Evolutionary conservation across 2,797 vertebrate genomes (phyloP).

Genomic region (Rhabdophis nuchalis): DNA sequence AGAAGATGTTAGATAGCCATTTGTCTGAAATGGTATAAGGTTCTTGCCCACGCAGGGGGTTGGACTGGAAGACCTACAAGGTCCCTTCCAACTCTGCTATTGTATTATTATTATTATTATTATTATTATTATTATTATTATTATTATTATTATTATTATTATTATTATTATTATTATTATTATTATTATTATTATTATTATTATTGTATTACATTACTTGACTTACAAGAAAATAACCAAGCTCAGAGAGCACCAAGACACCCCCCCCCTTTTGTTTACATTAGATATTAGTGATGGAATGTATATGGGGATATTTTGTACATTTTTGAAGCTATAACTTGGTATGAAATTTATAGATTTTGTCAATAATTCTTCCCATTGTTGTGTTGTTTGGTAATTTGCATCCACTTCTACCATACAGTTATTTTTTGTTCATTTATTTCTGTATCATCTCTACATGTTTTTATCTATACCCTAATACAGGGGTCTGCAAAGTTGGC

Average conservation of each 20-base stretch:
- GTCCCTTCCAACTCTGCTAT: too few species aligned
- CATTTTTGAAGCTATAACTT: not conserved
- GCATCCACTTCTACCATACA: not conserved
- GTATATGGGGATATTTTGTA: not conserved
- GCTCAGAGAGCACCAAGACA: not conserved
- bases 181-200: too few species aligned
- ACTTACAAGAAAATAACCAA: not conserved
- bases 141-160: too few species aligned
- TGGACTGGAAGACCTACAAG: too few species aligned
- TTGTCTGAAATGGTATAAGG: too few species aligned
- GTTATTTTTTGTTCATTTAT: not conserved
- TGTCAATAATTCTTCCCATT: not conserved
- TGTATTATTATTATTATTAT: too few species aligned
- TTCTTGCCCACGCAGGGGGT: too few species aligned
- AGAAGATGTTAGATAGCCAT: too few species aligned
- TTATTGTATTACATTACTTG: too few species aligned
- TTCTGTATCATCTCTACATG: not conserved
- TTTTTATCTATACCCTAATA: not conserved
- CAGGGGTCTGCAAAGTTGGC: too few species aligned
- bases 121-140: too few species aligned
- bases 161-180: too few species aligned
- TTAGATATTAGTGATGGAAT: not conserved
- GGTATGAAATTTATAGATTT: not conserved
- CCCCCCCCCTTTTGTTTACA: not conserved
- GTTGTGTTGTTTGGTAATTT: not conserved